Evolutionary conservation across 2,797 vertebrate species (phyloP).

Genomic region (Percopsis omiscomaycus): DNA sequence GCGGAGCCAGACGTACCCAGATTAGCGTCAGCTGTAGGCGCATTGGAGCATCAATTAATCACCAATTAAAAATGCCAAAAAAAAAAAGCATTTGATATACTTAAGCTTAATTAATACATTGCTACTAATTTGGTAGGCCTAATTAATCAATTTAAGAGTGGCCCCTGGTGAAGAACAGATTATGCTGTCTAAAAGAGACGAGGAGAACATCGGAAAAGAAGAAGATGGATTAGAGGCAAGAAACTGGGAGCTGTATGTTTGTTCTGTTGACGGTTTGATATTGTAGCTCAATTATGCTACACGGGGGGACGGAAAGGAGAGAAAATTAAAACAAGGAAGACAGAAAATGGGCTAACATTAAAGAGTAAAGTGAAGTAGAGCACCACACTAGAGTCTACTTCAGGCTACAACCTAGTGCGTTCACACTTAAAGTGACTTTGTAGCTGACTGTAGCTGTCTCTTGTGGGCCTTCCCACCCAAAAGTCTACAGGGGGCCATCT

Average conservation of each 20-base stretch:
- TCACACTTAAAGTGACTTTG: no score
- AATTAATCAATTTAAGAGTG: slow-evolving; percentile 74
- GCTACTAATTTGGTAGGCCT: slow-evolving; percentile 66
- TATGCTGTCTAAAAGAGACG: slow-evolving; percentile 47
- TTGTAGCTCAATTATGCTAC: background rate
- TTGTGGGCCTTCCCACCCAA: no score
- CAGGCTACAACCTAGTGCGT: slow-evolving; percentile 23
- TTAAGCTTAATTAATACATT: slow-evolving; percentile 78
- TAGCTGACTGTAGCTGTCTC: no score
- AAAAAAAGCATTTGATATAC: slow-evolving; percentile 66
- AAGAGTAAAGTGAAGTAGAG: slow-evolving; percentile 9
- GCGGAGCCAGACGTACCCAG: slow-evolving; percentile 58
- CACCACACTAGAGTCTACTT: background rate
- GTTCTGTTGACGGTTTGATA: slow-evolving; percentile 10
- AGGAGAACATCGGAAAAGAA: slow-evolving; percentile 23
- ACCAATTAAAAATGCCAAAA: slow-evolving; percentile 64
- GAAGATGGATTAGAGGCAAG: slow-evolving; percentile 33
- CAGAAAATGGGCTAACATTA: slow-evolving; percentile 7
- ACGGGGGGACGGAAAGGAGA: background rate
- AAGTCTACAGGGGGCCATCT: no score
- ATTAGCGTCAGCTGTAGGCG: slow-evolving; percentile 65
- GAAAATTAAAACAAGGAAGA: slow-evolving; percentile 2
- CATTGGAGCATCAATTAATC: slow-evolving; percentile 71
- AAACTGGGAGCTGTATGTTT: slow-evolving; percentile 32
- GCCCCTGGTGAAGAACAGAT: slow-evolving; percentile 55